Percentiles rank a stretch among this genome's conserved stretches.
Conservation (phyloP, 2,888 invertebrate species). For the Pimpla rufipes region DNA sequence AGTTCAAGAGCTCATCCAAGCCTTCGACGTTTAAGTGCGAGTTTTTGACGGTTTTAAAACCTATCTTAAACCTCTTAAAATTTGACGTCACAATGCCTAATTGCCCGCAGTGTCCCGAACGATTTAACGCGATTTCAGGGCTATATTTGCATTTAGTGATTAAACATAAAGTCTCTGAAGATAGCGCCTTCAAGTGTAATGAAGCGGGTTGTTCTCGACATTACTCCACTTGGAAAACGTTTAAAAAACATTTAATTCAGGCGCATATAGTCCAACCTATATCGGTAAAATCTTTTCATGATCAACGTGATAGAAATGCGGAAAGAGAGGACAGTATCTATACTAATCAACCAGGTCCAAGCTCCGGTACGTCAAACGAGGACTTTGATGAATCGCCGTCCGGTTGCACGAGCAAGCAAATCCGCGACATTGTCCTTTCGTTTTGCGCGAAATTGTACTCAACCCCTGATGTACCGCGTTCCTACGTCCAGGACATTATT, state of each 20-base stretch:
- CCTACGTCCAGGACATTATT: conserved; percentile 16
- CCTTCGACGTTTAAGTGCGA: too few relatives aligned
- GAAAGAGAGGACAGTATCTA: background rate
- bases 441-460: conserved; percentile 48
- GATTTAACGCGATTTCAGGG: too few relatives aligned
- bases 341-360: background rate
- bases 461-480: conserved; percentile 30
- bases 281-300: background rate
- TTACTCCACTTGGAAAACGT: background rate
- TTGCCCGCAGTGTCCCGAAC: too few relatives aligned
- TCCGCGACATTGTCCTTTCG: conserved; percentile 17
- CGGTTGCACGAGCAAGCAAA: background rate
- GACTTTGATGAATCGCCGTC: background rate
- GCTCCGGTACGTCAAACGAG: background rate
- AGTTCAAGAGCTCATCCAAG: too few relatives aligned
- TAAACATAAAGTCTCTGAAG: too few relatives aligned
- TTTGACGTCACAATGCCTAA: too few relatives aligned
- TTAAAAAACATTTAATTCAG: background rate
- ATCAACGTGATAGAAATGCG: too few relatives aligned
- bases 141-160: too few relatives aligned
- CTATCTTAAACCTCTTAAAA: too few relatives aligned
- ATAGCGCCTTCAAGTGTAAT: background rate
- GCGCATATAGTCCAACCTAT: background rate
- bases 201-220: background rate
- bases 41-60: too few relatives aligned